Evolutionary conservation across 1,140 invertebrate species (phyloP).

Genomic region (Heliconius eleuchia): DNA sequence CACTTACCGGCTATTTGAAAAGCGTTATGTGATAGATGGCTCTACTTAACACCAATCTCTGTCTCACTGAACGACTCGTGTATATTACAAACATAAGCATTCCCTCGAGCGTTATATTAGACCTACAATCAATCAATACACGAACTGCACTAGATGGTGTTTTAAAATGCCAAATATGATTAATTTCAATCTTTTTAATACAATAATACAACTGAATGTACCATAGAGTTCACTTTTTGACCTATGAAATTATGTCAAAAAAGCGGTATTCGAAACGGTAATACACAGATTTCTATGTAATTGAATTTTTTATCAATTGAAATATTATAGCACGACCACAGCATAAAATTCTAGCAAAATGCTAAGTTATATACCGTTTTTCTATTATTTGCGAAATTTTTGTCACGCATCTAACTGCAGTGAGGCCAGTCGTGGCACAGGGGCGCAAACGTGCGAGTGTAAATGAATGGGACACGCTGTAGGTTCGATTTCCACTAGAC

Average conservation of each 20-base stretch:
- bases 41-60: not conserved
- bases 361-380: conserved; percentile 58
- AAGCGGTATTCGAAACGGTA: conserved; percentile 70
- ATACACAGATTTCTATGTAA: conserved; percentile 58
- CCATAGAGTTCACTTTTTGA: conserved; percentile 8
- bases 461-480: no score
- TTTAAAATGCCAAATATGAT: not conserved
- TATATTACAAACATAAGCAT: not conserved
- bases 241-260: conserved; percentile 30
- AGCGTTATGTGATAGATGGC: not conserved
- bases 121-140: not conserved
- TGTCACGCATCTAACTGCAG: conserved; percentile 61
- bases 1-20: not conserved
- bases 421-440: no score
- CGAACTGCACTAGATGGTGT: not conserved
- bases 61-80: not conserved
- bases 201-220: not conserved
- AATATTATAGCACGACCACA: conserved; percentile 58
- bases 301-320: conserved; percentile 53
- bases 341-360: conserved; percentile 58
- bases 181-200: not conserved
- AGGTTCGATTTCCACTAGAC: no score
- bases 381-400: conserved; percentile 63
- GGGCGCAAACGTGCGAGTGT: no score
- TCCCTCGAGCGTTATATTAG: not conserved